Evolutionary conservation across 1,140 invertebrate species (phyloP), one percentile per base, ranked within the genome.

Genomic region (Drosophila nannoptera): DNA sequence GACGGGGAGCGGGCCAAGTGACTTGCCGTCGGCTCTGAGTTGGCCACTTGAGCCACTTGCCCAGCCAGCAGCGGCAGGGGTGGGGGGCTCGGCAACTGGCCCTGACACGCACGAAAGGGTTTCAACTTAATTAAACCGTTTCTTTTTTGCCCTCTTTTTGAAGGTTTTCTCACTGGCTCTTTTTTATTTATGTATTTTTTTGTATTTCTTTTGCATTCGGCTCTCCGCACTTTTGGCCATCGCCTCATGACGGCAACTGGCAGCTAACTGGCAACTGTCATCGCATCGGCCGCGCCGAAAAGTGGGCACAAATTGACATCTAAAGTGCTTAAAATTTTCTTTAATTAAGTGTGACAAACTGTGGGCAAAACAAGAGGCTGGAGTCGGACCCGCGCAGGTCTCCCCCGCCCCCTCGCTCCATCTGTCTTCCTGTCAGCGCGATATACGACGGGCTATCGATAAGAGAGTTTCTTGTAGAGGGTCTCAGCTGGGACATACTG

Each of bases 51-150:
- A 77, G 75, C 65, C 68, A 75, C 77, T 80, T 74, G 72, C 43
- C 38, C 3, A 7, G 40, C n/a, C 14, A 49, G 4, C 29, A 7
- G 29, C 4, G 40, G 4, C 53, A 11, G 12, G 42, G 16, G 43
- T 40, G 36, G 9, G 29, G 32, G 54, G 48, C 43, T 29, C 16
- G 38, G 33, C 62, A 43, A 64, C 66, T 75, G 73, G 56, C 43
- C 62, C 40, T 55, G 80, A 73, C 73, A 84, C 80, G 80, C 80
- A 81, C 86, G 76, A 87, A 87, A 86, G 86, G 86, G 80, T 87
- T 87, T 87, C 84, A 84, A 87, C 84, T 87, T 87, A 87, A 87
- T 87, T 87, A 87, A 87, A 87, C 84, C 84, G 75, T 81, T 78
- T 80, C 64, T 77, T 77, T 69, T 40, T 40, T 66, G 43, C 58